These are phyloP conservation scores for Cyclargus thomasi DNA, from an alignment of 1,140 invertebrate genomes.

Conservation along the genomic window DNA sequence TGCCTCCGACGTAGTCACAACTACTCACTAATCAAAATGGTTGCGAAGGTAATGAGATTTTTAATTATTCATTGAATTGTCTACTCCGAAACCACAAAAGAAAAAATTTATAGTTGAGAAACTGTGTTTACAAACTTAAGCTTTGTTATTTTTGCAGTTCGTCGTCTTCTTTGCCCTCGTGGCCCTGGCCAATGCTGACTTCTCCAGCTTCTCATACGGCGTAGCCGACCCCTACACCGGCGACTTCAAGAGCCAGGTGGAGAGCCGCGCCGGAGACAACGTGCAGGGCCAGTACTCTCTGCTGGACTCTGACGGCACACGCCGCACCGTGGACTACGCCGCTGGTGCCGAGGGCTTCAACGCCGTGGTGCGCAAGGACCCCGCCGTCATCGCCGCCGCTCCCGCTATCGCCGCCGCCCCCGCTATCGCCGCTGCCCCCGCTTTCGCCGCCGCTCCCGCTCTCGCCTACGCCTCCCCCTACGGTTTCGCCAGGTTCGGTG, in stretches of 20 bases:
- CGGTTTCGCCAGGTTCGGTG: constrained; percentile 7
- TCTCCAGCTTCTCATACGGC: constrained; percentile 13
- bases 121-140: neutral
- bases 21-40: constrained; percentile 33
- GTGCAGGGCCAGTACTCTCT: constrained; percentile 71
- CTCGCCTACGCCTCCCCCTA: constrained; percentile 27
- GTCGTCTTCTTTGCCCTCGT: constrained; percentile 43
- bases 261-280: constrained; percentile 71
- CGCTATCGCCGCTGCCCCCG: constrained; percentile 23
- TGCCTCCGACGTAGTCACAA: constrained; percentile 36
- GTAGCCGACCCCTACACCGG: constrained; percentile 72
- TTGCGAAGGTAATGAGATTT: constrained; percentile 36
- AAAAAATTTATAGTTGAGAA: neutral
- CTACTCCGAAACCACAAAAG: neutral
- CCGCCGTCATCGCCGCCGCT: constrained; percentile 37
- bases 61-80: neutral
- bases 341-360: constrained; percentile 68
- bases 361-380: constrained; percentile 61
- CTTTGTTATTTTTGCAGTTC: constrained; percentile 35
- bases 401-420: constrained; percentile 26
- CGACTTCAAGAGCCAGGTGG: constrained; percentile 69
- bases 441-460: constrained; percentile 19
- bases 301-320: constrained; percentile 62
- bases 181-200: constrained; percentile 38
- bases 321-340: constrained; percentile 65